Base-by-base conservation (phyloP, 1,140 invertebrate species). In the Orussus abietinus region DNA sequence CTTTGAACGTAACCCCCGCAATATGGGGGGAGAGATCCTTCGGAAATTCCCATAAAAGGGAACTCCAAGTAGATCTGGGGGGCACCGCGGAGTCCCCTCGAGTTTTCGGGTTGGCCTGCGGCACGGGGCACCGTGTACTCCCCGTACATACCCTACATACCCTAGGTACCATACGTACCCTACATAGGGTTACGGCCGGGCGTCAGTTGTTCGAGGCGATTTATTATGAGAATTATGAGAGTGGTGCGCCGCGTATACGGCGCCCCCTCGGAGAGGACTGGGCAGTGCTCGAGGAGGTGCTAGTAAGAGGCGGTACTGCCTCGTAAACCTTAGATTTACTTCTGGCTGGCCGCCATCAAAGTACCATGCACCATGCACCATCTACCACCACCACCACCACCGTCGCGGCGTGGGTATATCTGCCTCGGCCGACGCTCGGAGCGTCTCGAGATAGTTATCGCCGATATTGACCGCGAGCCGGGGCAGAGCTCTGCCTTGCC, bases 291-390 rank as follows among this genome's bases (percentile, higher is more conserved):
- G 65, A 70, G 70, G 68, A 73, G 70, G 70, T 66, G 70, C 70
- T 69, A 72, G 70, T 73, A 73, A 73, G 70, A 72, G 70, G 70
- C 70, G 70, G 70, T 68, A 66, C 69, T 72, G 66, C 67, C 69
- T 73, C 70, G 67, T 72, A 73, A 71, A 73, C 69, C 65, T 72
- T 72, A 73, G 67, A 73, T 73, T 73, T 73, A 73, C 70, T 73
- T 69, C 67, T 67, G 64, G 62, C 66, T 62, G 58, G 67, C 66
- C 69, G 70, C 69, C 70, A 73, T 73, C 69, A 66, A 71, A 66
- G 60, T 61, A 63, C 55, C 59, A 50, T 56, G 51, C 57, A 55
- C 48, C 55, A 53, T 51, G 52, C 51, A 59, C 52, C 47, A 40
- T 44, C 51, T 51, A 46, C 11, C n/a, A n/a, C n/a, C n/a, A n/a